Evolutionary conservation across 2,113 vertebrate species (phyloP).

Genomic region (Oreotrochilus melanogaster): DNA sequence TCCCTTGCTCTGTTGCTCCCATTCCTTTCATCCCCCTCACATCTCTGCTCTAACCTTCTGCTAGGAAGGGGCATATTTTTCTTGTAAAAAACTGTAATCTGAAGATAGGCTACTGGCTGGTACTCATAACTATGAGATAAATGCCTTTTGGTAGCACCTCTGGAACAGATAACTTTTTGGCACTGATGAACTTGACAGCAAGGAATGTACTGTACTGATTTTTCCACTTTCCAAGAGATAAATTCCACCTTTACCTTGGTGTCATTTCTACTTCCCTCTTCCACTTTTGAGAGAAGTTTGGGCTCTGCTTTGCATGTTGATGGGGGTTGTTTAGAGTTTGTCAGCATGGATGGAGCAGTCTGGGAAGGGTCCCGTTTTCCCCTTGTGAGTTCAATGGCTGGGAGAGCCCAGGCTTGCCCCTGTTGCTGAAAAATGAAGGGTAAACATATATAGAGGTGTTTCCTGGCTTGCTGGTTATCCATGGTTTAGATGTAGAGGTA

Average conservation of each 20-base stretch:
- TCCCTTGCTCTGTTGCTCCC: not conserved
- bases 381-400: not conserved
- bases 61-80: not conserved
- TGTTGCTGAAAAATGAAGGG: not conserved
- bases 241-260: not conserved
- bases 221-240: not conserved
- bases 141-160: constrained; percentile 1
- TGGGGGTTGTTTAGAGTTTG: not conserved
- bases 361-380: not conserved
- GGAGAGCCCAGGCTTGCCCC: not conserved
- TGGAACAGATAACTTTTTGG: not conserved
- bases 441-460: not conserved
- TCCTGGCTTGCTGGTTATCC: not conserved
- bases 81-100: not conserved
- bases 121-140: not conserved
- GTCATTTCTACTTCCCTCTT: not conserved
- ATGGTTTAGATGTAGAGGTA: not conserved
- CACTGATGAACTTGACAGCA: constrained; percentile 18
- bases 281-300: not conserved
- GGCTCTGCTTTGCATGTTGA: not conserved
- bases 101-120: not conserved
- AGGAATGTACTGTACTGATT: not conserved
- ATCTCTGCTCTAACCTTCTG: not conserved
- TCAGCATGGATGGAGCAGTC: not conserved
- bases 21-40: not conserved